These are phyloP conservation scores for Electrophaes corylata DNA, from an alignment of 2,888 invertebrate species.

Conservation along the genomic window DNA sequence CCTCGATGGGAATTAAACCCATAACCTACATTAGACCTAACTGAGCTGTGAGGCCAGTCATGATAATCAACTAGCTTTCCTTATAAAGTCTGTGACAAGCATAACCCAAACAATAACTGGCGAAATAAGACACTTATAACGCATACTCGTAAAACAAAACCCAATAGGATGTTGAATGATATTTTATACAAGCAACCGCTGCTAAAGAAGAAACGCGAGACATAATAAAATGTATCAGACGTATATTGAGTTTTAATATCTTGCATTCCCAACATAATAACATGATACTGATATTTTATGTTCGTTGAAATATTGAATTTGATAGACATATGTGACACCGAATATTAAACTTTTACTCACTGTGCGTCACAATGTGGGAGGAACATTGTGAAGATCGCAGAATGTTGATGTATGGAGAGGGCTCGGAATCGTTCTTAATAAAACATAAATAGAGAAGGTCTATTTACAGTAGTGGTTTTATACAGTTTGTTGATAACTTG, in stretches of 20 bases:
- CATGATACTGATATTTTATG: constrained; percentile 56
- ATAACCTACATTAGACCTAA: too few species aligned
- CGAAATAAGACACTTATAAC: constrained; percentile 50
- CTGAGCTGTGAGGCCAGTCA: too few species aligned
- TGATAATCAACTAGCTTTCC: neutral
- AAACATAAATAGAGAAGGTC: too few species aligned
- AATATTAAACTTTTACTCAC: constrained; percentile 29
- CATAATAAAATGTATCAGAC: constrained; percentile 65
- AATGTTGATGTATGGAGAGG: too few species aligned
- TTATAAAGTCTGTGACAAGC: constrained; percentile 4
- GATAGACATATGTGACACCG: constrained; percentile 28
- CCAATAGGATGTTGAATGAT: constrained; percentile 61
- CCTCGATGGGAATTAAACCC: too few species aligned
- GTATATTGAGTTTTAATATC: constrained; percentile 78
- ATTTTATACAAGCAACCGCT: constrained; percentile 49
- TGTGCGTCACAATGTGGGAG: neutral
- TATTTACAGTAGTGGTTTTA: too few species aligned
- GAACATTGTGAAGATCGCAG: too few species aligned
- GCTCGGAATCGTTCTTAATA: too few species aligned
- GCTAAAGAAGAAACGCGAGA: constrained; percentile 18
- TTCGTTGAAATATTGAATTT: constrained; percentile 31
- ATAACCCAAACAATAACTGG: constrained; percentile 55
- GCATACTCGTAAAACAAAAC: constrained; percentile 57
- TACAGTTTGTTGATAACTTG: too few species aligned
- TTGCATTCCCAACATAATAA: constrained; percentile 70